Base-by-base conservation (phyloP, 2,888 invertebrate genomes). In the Orthosia cruda region DNA sequence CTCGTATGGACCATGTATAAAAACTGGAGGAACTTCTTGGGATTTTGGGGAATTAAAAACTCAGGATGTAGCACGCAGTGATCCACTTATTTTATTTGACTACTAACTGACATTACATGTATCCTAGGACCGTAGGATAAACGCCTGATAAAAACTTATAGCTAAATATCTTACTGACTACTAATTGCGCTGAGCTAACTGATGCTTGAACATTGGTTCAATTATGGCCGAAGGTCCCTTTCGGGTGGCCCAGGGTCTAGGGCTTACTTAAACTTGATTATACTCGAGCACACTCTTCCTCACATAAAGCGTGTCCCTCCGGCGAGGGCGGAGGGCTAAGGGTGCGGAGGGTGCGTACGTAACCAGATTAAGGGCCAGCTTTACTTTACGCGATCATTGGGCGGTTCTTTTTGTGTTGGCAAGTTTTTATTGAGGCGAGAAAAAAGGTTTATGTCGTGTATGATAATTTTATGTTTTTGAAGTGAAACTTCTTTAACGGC, bases 331-430 rank as follows among this genome's bases (percentile, higher is more conserved):
- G 68, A 54, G 74, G 65, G 62, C 11, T 20, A 61, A 57, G 32
- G 49, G 50, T 62, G 74, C 71, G 74, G 63, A 57, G 32, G 52
- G 50, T 62, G 74, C 70, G 74, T 75, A 68, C 63, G 71, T 71
- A 85, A 87, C 87, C 81, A 77, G 87, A 84, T 88, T 89, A 85
- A 88, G 77, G 84, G 80, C 23, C 66, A 77, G 69, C 78, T 72
- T 84, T 85, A 68, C 77, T 84, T 78, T 70, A 66, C 77, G 76
- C 79, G 80, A 59, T 68, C 76, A 80, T 74, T 74, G 63, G 62
- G 71, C 52, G 61, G 64, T 54, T 70, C 52, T 62, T 78, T 83
- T 79, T 77, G 63, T 61, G 72, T 68, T 52, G 1, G 52, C 32
- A 40, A 40, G 32, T 66, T 65, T 72, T 61, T 81, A n/a, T 26